Conservation (phyloP, 2,797 vertebrate genomes). For the Phalloptychus januarius region DNA sequence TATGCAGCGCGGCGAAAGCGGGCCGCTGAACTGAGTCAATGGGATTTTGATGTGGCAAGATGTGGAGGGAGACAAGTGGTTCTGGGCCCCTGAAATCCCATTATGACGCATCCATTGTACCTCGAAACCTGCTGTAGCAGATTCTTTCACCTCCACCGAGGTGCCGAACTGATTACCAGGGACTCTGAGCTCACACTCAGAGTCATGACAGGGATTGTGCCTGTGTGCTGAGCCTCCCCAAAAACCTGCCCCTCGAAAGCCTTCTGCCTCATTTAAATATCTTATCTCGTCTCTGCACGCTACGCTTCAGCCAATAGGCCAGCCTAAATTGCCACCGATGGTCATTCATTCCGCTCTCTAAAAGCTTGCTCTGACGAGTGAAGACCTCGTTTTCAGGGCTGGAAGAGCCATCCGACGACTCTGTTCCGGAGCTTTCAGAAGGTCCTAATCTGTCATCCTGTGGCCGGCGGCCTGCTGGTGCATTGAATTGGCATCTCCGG, state of each 20-base stretch:
- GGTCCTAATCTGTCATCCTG: constrained; percentile 67
- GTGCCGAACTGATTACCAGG: constrained; percentile 58
- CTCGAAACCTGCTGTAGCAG: constrained; percentile 61
- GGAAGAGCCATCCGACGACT: constrained; percentile 8
- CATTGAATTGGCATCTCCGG: constrained; percentile 65
- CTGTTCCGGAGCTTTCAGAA: constrained; percentile 10
- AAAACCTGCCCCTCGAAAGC: constrained; percentile 39
- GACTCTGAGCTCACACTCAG: constrained; percentile 47
- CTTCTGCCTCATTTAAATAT: constrained; percentile 51
- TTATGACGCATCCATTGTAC: constrained; percentile 65
- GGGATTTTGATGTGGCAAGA: constrained; percentile 68
- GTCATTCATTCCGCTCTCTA: constrained; percentile 36
- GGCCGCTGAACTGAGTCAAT: constrained; percentile 63
- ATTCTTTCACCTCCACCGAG: constrained; percentile 68
- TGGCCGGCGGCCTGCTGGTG: constrained; percentile 32
- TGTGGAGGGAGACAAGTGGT: constrained; percentile 69
- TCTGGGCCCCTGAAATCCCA: constrained; percentile 68
- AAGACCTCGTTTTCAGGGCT: background rate
- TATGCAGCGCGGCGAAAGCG: constrained; percentile 53
- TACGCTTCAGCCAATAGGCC: constrained; percentile 11
- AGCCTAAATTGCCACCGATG: constrained; percentile 37
- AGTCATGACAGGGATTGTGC: constrained; percentile 58
- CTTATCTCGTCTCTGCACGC: constrained; percentile 58
- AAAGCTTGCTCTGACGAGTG: constrained; percentile 16
- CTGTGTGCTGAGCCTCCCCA: constrained; percentile 35